These are phyloP conservation scores for Thrips palmi DNA, from an alignment of 1,140 invertebrate genomes.

Conservation along the genomic window DNA sequence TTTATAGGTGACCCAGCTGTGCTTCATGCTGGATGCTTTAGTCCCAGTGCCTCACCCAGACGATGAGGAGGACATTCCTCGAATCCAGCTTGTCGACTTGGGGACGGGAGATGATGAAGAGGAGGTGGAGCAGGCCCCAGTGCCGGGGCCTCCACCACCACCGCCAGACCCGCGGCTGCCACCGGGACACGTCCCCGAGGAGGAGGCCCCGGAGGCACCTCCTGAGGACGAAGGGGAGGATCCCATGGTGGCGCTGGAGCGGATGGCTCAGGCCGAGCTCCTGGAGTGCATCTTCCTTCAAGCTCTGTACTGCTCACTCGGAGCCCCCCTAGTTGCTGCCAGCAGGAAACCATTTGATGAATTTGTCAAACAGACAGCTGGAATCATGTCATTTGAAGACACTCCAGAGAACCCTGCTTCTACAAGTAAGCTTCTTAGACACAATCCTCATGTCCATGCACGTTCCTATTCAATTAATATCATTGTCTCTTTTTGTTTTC, in stretches of 20 bases:
- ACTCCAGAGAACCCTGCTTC: slow-evolving; percentile 37
- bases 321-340: slow-evolving; percentile 50
- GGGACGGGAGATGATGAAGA: too few species aligned
- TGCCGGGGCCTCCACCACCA: too few species aligned
- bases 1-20: slow-evolving; percentile 68
- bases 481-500: slow-evolving; percentile 9
- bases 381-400: slow-evolving; percentile 45
- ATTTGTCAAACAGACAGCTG: slow-evolving; percentile 54
- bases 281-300: slow-evolving; percentile 56
- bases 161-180: slow-evolving; percentile 23
- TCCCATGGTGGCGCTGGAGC: slow-evolving; percentile 8
- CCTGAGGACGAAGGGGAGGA: slow-evolving; percentile 27
- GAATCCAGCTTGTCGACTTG: too few species aligned
- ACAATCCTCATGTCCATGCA: not conserved
- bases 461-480: not conserved
- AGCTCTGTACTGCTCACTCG: slow-evolving; percentile 66
- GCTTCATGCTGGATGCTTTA: slow-evolving; percentile 55
- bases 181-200: slow-evolving; percentile 17
- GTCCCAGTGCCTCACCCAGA: slow-evolving; percentile 22
- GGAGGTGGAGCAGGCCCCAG: too few species aligned
- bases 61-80: too few species aligned
- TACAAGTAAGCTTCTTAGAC: slow-evolving; percentile 26
- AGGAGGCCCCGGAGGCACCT: slow-evolving; percentile 16
- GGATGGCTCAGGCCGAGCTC: slow-evolving; percentile 13
- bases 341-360: slow-evolving; percentile 54